Conservation (phyloP, 2,797 vertebrate genomes). For the Sphenodon punctatus region DNA sequence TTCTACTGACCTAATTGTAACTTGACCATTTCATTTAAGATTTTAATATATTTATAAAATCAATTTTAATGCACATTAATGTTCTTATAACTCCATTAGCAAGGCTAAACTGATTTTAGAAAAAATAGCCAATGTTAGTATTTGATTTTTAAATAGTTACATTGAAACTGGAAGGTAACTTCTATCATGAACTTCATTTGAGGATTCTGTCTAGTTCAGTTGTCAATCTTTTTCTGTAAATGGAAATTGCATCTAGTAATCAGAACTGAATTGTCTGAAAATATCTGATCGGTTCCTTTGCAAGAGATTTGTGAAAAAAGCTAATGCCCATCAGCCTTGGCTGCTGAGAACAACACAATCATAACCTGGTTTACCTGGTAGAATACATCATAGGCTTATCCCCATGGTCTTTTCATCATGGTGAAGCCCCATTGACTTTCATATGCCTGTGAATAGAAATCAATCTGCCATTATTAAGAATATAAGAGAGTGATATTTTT, state of each 20-base stretch:
- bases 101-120: too few species aligned
- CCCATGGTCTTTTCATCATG: background rate
- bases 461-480: constrained; percentile 20
- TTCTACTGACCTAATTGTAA: background rate
- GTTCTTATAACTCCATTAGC: background rate
- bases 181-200: background rate
- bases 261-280: constrained; percentile 6
- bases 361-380: background rate
- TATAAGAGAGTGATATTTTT: background rate
- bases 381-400: background rate
- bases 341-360: background rate
- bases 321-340: background rate
- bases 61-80: too few species aligned
- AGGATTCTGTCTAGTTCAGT: background rate
- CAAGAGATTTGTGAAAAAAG: constrained; percentile 2
- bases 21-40: background rate
- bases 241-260: constrained; percentile 1
- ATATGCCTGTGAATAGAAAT: constrained; percentile 7
- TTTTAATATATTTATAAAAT: background rate
- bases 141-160: background rate
- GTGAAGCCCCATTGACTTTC: background rate
- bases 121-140: background rate
- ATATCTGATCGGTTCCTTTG: constrained; percentile 22
- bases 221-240: background rate
- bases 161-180: background rate